These are phyloP conservation scores for Papilio aristodemus DNA, from an alignment of 1,140 invertebrate genomes.

Conservation along the genomic window DNA sequence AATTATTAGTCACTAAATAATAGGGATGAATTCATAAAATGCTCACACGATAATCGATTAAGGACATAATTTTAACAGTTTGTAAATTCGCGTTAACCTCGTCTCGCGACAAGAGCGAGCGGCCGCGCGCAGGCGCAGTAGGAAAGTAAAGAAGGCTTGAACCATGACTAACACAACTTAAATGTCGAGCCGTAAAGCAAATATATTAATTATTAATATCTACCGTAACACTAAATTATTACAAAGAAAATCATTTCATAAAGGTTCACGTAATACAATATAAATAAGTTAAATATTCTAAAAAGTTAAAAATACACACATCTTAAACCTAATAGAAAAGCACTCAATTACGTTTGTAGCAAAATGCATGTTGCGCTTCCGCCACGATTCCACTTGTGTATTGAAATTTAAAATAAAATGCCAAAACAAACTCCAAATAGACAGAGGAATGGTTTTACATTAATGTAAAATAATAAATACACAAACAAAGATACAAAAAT, in stretches of 20 bases:
- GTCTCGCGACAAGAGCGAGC: slow-evolving; percentile 39
- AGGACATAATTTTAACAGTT: slow-evolving; percentile 61
- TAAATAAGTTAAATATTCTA: slow-evolving; percentile 81
- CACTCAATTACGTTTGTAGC: slow-evolving; percentile 68
- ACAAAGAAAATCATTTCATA: slow-evolving; percentile 78
- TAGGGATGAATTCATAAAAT: slow-evolving; percentile 57
- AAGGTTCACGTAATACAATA: slow-evolving; percentile 79
- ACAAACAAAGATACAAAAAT: slow-evolving; percentile 77
- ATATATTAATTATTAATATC: slow-evolving; percentile 80
- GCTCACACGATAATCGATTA: slow-evolving; percentile 52
- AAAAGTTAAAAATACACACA: slow-evolving; percentile 80
- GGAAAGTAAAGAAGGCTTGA: slow-evolving; percentile 71
- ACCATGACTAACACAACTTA: slow-evolving; percentile 73
- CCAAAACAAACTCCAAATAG: slow-evolving; percentile 64
- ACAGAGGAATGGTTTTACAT: slow-evolving; percentile 71
- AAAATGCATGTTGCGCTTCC: slow-evolving; percentile 48
- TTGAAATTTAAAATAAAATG: slow-evolving; percentile 57
- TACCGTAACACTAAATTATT: slow-evolving; percentile 78
- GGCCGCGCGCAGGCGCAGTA: slow-evolving; percentile 70
- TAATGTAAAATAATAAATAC: slow-evolving; percentile 70
- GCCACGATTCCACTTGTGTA: slow-evolving; percentile 44
- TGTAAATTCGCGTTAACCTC: slow-evolving; percentile 46
- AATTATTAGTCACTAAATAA: slow-evolving; percentile 66
- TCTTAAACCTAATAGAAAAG: slow-evolving; percentile 79
- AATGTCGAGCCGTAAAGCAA: slow-evolving; percentile 74